Base-by-base conservation (phyloP, 2,797 vertebrate genomes). In the Helicolenus hilgendorfi region DNA sequence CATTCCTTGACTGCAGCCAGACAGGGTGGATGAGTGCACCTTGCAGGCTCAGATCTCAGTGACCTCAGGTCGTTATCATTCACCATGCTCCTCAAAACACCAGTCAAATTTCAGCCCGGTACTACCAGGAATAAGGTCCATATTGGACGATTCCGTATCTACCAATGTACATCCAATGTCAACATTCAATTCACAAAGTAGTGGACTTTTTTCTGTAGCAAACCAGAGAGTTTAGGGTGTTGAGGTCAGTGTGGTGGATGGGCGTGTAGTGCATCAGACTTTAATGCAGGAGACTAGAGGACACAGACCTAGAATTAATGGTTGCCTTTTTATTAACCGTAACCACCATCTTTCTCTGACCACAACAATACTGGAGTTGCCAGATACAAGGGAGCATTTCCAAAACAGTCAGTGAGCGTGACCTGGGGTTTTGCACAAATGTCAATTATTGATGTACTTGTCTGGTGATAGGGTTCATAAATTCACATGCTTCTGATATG, bases 21-120 rank as follows among this genome's bases (percentile, higher is more conserved):
- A 82, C 83, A 82, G 93, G 91, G 88, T 86, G 84, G 92, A 92
- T 75, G 84, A 90, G 86, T 94, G 92, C 95, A 96, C 93, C 93
- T 95, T 96, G 93, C 93, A 85, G 87, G 81, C 83, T 92, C 75
- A 79, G 72, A 89, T 93, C 91, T 74, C 83, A 68, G 64, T 89
- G 93, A 93, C 93, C 87, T 81, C 53, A 73, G 77, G 89, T 91
- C 73, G 55, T 72, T 77, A 78, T 81, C 81, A 36, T 88, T 91
- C 63, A 86, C 73, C 64, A 72, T 72, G 69, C 55, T 85, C 53
- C 72, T 84, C 31, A 67, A 79, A 90, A 85, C 62, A 79, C 24
- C 36, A 68, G 69, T 78, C 77, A 20, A 72, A 80, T 62, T 65
- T 68, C 22, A 76, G 13, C 13, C 24, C 4, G 14, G 33, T 45